Evolutionary conservation across 1,140 invertebrate genomes (phyloP).

Genomic region (Leptoteleia sp.): DNA sequence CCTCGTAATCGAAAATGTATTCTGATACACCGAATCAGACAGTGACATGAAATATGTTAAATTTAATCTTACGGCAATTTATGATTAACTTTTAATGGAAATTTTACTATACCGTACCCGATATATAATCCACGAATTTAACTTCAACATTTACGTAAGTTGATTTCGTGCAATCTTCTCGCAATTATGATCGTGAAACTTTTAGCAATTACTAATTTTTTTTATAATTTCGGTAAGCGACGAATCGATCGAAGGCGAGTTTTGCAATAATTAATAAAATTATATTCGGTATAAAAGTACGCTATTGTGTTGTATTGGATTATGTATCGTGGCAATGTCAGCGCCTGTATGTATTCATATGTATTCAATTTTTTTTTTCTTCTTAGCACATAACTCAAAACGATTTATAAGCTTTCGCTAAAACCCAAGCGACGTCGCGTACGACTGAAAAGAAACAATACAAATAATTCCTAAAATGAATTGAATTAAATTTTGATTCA

Average conservation of each 20-base stretch:
- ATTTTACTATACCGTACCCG: too few species aligned
- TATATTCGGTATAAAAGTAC: conserved; percentile 30
- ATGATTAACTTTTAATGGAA: conserved; percentile 13
- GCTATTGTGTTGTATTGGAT: conserved; percentile 19
- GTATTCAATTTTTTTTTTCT: conserved; percentile 44
- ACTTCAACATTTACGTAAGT: too few species aligned
- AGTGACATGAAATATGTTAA: not conserved
- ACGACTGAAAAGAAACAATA: conserved; percentile 30
- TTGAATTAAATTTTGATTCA: conserved; percentile 21
- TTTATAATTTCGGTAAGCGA: too few species aligned
- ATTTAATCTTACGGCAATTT: not conserved
- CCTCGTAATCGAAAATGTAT: conserved; percentile 7
- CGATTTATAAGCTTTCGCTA: conserved; percentile 46
- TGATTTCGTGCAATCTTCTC: too few species aligned
- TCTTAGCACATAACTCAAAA: conserved; percentile 36
- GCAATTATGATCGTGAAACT: too few species aligned
- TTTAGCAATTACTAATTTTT: too few species aligned
- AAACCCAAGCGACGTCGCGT: conserved; percentile 14
- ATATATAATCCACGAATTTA: too few species aligned
- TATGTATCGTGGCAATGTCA: conserved; percentile 30
- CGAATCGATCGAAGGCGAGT: not conserved
- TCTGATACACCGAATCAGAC: conserved; percentile 11
- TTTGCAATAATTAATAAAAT: conserved; percentile 23
- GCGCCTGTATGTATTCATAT: conserved; percentile 32
- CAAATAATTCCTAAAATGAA: conserved; percentile 37